Evolutionary conservation across 2,888 invertebrate species (phyloP).

Genomic region (Tortrix viridana): DNA sequence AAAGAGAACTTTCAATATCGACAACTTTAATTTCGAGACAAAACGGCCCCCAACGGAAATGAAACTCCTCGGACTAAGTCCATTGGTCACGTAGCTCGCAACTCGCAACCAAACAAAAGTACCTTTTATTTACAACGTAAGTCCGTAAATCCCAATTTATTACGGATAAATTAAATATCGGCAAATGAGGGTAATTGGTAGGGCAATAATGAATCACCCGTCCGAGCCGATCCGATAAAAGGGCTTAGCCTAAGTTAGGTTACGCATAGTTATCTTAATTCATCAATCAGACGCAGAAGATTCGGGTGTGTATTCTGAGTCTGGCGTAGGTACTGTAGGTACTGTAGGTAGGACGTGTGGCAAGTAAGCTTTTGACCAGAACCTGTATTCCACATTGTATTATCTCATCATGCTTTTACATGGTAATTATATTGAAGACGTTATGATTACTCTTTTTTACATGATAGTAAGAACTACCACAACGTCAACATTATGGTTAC

Average conservation of each 20-base stretch:
- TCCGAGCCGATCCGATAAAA: conserved; percentile 10
- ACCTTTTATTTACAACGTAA: not conserved
- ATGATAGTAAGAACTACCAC: no score
- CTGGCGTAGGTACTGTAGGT: no score
- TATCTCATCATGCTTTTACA: no score
- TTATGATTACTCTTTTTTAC: no score
- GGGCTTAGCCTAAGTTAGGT: conserved; percentile 9
- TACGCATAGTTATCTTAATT: conserved; percentile 31
- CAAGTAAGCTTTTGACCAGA: no score
- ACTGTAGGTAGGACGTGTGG: no score
- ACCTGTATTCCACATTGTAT: no score
- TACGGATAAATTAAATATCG: conserved; percentile 1
- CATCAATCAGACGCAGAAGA: conserved; percentile 27
- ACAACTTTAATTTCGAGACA: not conserved
- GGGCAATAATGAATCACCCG: not conserved
- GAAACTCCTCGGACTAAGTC: not conserved
- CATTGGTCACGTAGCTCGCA: not conserved
- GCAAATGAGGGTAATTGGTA: conserved; percentile 18
- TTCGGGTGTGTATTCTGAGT: conserved; percentile 6
- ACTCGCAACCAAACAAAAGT: not conserved
- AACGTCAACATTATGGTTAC: no score
- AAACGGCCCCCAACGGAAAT: not conserved
- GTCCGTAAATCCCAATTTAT: not conserved
- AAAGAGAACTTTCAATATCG: not conserved
- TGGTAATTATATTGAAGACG: no score